Conservation (phyloP, 2,888 invertebrate genomes). For the Anthrax anthrax region DNA sequence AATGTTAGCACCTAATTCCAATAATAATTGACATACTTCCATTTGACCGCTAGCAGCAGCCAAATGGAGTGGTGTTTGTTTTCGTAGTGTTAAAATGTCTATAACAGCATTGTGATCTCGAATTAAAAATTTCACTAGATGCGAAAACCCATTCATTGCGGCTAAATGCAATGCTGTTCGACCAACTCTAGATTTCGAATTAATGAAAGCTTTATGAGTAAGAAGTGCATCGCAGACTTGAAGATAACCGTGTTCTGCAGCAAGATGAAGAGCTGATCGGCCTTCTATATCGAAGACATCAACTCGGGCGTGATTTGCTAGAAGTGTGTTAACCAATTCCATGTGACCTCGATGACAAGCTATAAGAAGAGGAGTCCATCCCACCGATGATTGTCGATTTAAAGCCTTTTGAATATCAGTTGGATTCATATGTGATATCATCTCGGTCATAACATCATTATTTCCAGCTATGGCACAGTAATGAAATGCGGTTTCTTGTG, state of each 20-base stretch:
- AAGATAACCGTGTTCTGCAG: slow-evolving; percentile 86
- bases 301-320: slow-evolving; percentile 90
- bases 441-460: slow-evolving; percentile 86
- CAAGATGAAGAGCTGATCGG: slow-evolving; percentile 86
- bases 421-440: slow-evolving; percentile 79
- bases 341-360: slow-evolving; percentile 93
- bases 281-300: slow-evolving; percentile 97
- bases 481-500: slow-evolving; percentile 89
- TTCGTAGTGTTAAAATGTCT: slow-evolving; percentile 87
- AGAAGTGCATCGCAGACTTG: slow-evolving; percentile 80
- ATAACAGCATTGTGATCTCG: slow-evolving; percentile 90
- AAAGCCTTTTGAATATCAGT: slow-evolving; percentile 86
- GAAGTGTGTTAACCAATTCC: slow-evolving; percentile 77
- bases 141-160: slow-evolving; percentile 89
- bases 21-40: slow-evolving; percentile 80
- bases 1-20: slow-evolving; percentile 88
- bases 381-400: slow-evolving; percentile 83
- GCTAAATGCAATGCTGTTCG: slow-evolving; percentile 94
- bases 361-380: slow-evolving; percentile 95
- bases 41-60: slow-evolving; percentile 94
- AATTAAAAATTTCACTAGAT: slow-evolving; percentile 80
- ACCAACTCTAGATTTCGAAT: slow-evolving; percentile 94
- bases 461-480: slow-evolving; percentile 91
- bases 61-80: slow-evolving; percentile 94
- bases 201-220: slow-evolving; percentile 95